Evolutionary conservation across 2,888 invertebrate species (phyloP).

Genomic region (Lycaena phlaeas): DNA sequence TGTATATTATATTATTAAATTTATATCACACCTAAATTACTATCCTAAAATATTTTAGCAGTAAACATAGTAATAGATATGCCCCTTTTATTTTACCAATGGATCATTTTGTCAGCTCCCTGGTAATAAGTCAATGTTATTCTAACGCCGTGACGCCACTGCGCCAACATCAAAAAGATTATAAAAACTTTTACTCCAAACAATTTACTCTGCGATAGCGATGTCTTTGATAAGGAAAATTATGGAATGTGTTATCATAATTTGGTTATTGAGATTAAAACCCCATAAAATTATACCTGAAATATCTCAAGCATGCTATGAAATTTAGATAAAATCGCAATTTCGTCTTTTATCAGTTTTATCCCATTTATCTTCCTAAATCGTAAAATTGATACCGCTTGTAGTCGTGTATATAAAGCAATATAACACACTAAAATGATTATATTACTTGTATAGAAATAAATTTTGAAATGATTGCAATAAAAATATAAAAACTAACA

Average conservation of each 20-base stretch:
- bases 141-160: conserved; percentile 25
- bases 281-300: conserved; percentile 1
- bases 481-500: no score
- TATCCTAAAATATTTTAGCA: background rate
- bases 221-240: conserved; percentile 26
- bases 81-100: background rate
- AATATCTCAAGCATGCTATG: background rate
- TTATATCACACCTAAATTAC: background rate
- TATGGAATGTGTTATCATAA: conserved; percentile 10
- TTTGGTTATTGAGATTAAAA: background rate
- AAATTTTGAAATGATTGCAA: no score
- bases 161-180: conserved; percentile 28
- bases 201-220: conserved; percentile 38
- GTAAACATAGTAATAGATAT: background rate
- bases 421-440: no score
- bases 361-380: background rate
- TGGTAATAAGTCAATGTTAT: conserved; percentile 10
- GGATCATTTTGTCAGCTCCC: conserved; percentile 9
- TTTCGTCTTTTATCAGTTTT: conserved; percentile 2
- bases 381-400: background rate
- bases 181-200: conserved; percentile 40
- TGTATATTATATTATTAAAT: no score
- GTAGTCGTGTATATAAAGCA: no score
- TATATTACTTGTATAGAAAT: no score
- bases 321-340: background rate